Conservation (phyloP, 2,797 vertebrate species). For the Sciurus carolinensis region DNA sequence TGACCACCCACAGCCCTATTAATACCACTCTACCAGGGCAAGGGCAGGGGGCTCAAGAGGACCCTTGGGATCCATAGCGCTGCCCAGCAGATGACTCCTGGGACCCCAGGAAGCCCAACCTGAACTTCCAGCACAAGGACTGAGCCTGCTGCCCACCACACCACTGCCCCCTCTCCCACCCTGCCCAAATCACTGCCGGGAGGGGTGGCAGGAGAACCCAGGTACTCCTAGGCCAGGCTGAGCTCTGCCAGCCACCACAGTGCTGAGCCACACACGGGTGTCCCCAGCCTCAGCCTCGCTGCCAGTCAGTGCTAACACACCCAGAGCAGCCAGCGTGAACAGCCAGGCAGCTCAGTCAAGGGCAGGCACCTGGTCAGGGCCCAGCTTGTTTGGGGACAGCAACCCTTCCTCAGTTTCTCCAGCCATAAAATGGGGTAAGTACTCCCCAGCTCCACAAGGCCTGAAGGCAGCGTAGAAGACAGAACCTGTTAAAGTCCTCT, state of each 20-base stretch:
- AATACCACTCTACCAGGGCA: background rate
- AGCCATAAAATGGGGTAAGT: background rate
- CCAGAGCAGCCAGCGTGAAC: background rate
- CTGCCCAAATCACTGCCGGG: background rate
- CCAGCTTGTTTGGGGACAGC: background rate
- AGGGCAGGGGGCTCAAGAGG: background rate
- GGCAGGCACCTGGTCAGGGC: background rate
- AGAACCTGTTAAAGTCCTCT: background rate
- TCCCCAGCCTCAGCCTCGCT: background rate
- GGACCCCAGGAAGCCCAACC: background rate
- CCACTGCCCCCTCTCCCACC: background rate
- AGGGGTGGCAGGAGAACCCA: background rate
- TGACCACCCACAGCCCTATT: background rate
- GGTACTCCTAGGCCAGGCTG: background rate
- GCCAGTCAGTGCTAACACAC: background rate
- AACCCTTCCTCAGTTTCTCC: background rate
- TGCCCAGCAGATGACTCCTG: background rate
- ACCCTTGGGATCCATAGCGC: accelerated
- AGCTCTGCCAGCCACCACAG: background rate
- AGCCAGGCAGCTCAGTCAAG: background rate
- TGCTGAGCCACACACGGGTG: background rate
- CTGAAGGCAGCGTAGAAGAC: background rate
- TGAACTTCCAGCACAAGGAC: background rate
- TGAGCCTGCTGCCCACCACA: background rate
- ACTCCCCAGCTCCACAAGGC: background rate